Conservation (phyloP, 2,888 invertebrate species). For the Plagiodera versicolora region DNA sequence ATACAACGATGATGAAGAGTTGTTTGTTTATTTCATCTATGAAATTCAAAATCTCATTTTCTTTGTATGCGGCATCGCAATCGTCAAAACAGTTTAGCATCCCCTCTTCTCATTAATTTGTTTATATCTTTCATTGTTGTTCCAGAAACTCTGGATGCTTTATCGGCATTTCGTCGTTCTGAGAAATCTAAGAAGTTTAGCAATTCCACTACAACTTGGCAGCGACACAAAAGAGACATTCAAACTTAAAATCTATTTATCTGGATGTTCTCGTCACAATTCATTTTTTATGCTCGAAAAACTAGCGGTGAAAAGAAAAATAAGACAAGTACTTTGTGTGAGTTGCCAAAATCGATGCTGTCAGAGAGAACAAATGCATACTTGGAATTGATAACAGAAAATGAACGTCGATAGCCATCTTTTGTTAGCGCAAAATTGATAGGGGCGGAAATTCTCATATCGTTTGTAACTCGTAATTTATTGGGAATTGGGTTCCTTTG, state of each 20-base stretch:
- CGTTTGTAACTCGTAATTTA: conserved; percentile 40
- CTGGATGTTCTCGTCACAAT: conserved; percentile 46
- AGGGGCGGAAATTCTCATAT: conserved; percentile 36
- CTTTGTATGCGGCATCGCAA: not conserved
- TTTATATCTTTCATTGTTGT: not conserved
- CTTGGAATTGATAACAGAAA: conserved; percentile 39
- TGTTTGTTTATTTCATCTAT: not conserved
- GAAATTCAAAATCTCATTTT: not conserved
- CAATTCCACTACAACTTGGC: conserved; percentile 37
- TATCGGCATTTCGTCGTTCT: conserved; percentile 23
- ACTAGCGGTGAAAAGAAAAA: conserved; percentile 37
- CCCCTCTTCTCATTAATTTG: not conserved
- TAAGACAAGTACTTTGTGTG: conserved; percentile 43
- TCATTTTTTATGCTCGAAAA: conserved; percentile 46
- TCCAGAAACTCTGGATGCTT: not conserved
- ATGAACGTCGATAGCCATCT: conserved; percentile 38
- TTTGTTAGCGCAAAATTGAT: conserved; percentile 38
- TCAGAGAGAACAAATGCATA: conserved; percentile 41
- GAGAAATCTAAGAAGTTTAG: conserved; percentile 13
- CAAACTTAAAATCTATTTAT: conserved; percentile 49
- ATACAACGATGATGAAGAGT: not conserved
- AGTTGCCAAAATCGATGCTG: conserved; percentile 45
- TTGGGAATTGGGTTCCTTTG: conserved; percentile 39
- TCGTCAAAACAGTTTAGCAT: not conserved
- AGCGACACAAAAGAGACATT: conserved; percentile 45